These are phyloP conservation scores for Thecocarcelia acutangulata DNA, from an alignment of 2,888 invertebrate genomes.

Conservation along the genomic window DNA sequence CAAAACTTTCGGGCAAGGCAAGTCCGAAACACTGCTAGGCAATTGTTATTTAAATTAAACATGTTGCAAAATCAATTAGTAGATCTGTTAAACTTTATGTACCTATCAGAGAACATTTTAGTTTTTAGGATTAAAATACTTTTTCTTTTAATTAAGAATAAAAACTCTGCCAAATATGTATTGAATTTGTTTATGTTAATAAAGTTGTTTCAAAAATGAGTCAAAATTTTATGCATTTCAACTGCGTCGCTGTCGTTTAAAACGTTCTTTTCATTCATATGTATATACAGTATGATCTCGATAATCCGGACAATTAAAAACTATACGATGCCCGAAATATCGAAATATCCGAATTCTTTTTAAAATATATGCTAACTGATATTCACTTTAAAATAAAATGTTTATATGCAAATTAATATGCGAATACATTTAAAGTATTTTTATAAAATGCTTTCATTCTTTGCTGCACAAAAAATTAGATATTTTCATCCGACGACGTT, in stretches of 20 bases:
- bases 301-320: too few species aligned
- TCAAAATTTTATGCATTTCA: slow-evolving; percentile 21
- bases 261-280: slow-evolving; percentile 28
- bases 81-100: slow-evolving; percentile 1
- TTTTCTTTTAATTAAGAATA: slow-evolving; percentile 17
- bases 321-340: too few species aligned
- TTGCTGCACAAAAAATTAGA: too few species aligned
- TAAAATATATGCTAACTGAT: too few species aligned
- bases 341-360: too few species aligned
- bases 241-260: slow-evolving; percentile 2
- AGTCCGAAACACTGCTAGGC: background rate
- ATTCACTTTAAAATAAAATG: too few species aligned
- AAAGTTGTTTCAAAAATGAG: slow-evolving; percentile 61
- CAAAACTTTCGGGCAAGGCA: background rate
- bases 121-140: slow-evolving; percentile 21
- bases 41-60: slow-evolving; percentile 26
- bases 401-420: too few species aligned
- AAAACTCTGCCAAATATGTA: slow-evolving; percentile 45
- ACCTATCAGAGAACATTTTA: slow-evolving; percentile 9
- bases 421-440: too few species aligned
- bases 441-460: too few species aligned
- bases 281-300: too few species aligned
- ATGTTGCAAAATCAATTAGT: slow-evolving; percentile 13
- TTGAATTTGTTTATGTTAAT: slow-evolving; percentile 54
- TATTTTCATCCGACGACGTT: too few species aligned